Percentiles rank a stretch among this genome's conserved stretches.
Conservation (phyloP, 2,888 invertebrate genomes). For the Campaea margaritaria region DNA sequence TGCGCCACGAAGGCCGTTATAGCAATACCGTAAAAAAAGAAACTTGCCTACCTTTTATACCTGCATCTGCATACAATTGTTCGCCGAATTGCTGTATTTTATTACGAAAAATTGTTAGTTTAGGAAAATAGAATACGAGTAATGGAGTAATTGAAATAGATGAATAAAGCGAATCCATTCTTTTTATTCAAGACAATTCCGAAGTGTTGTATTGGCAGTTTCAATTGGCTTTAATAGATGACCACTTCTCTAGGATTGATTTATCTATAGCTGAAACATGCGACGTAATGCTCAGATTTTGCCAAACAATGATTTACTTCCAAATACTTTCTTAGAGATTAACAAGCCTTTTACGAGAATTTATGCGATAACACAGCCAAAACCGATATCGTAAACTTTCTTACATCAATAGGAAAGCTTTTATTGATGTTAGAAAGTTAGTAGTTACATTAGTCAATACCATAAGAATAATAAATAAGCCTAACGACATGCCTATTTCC, state of each 20-base stretch:
- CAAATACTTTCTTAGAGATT: conserved; percentile 13
- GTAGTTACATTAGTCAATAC: conserved; percentile 3
- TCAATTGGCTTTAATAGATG: conserved; percentile 26
- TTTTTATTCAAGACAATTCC: conserved; percentile 10
- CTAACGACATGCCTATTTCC: background rate
- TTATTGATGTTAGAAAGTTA: background rate
- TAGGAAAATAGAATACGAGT: background rate
- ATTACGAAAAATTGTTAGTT: background rate
- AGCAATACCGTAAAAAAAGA: too few relatives aligned
- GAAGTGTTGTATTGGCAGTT: conserved; percentile 23
- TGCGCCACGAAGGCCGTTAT: too few relatives aligned
- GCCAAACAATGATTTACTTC: conserved; percentile 15
- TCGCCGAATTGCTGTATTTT: too few relatives aligned
- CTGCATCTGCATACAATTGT: too few relatives aligned
- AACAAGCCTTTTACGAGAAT: conserved; percentile 18
- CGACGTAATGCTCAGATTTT: conserved; percentile 5
- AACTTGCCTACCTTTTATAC: too few relatives aligned
- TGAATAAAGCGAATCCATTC: conserved; percentile 13
- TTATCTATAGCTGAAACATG: conserved; percentile 19
- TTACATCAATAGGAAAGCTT: conserved; percentile 6
- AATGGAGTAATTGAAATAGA: too few relatives aligned
- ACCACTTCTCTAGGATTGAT: conserved; percentile 18
- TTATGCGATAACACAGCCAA: conserved; percentile 6
- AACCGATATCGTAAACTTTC: conserved; percentile 1
- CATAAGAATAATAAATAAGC: conserved; percentile 8